These are phyloP conservation scores for Pangasius djambal DNA, from an alignment of 2,797 vertebrate genomes.

Conservation along the genomic window DNA sequence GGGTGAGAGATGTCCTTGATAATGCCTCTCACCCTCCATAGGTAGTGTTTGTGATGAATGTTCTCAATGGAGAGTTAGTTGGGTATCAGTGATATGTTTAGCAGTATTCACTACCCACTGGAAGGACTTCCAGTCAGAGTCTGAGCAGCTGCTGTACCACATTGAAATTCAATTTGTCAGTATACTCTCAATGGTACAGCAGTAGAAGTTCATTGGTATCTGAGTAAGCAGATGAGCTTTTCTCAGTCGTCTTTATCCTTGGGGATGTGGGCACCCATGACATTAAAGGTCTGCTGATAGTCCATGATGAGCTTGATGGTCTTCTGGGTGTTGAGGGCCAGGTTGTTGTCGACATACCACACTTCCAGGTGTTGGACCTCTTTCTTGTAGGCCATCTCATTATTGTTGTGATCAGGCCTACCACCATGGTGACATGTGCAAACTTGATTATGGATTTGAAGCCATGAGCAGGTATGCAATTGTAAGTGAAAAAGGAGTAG, in stretches of 20 bases:
- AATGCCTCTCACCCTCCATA: background rate
- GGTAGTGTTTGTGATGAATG: background rate
- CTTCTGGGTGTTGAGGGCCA: background rate
- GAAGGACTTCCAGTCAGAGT: background rate
- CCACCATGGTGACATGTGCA: background rate
- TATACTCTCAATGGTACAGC: background rate
- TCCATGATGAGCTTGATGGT: background rate
- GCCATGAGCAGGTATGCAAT: background rate
- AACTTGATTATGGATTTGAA: background rate
- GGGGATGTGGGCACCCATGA: background rate
- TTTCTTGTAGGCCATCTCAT: background rate
- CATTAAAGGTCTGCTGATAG: background rate
- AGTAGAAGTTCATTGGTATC: background rate
- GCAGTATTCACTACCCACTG: background rate
- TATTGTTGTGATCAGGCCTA: background rate
- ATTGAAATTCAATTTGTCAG: background rate
- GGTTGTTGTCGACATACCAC: background rate
- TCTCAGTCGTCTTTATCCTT: background rate
- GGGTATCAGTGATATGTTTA: background rate
- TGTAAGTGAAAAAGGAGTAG: background rate
- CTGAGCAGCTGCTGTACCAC: background rate
- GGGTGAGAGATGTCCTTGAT: background rate
- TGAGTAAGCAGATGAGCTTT: background rate
- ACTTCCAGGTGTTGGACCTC: background rate
- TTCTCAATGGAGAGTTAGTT: background rate